phyloP scores from a whole-genome alignment of 2,888 invertebrate genomes.

The Drosophila testacea region DNA sequence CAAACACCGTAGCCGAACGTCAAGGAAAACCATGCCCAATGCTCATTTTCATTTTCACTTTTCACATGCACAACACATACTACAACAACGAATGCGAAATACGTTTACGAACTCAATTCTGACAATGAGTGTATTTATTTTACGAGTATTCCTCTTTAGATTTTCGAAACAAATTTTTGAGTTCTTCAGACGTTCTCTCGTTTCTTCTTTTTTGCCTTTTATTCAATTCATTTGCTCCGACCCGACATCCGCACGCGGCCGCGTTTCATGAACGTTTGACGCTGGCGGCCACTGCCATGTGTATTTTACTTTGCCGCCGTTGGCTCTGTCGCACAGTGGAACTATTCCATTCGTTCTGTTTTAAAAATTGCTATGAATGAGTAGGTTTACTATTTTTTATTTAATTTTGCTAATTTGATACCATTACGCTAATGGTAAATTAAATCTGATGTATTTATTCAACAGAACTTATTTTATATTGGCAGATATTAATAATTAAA shows the following conservation, averaged over 20 bases:
- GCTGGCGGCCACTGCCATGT: conserved; percentile 66
- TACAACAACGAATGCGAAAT: conserved; percentile 29
- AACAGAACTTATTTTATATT: no score
- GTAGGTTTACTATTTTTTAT: no score
- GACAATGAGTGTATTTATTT: conserved; percentile 24
- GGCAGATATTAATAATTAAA: no score
- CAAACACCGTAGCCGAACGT: conserved; percentile 58
- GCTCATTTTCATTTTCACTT: conserved; percentile 78
- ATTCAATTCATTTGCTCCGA: conserved; percentile 28
- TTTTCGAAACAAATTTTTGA: conserved; percentile 58
- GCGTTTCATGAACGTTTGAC: conserved; percentile 82
- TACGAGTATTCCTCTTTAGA: not conserved
- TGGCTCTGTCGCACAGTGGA: conserved; percentile 52
- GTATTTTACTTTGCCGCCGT: conserved; percentile 70
- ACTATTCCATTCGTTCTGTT: not conserved
- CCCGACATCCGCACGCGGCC: conserved; percentile 78
- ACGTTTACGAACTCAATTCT: conserved; percentile 37
- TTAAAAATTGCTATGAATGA: not conserved
- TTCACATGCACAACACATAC: conserved; percentile 60
- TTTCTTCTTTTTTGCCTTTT: not conserved
- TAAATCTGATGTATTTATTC: no score
- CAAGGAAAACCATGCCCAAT: conserved; percentile 76
- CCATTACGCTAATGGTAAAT: no score
- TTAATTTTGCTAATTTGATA: no score
- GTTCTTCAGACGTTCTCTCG: conserved; percentile 30